Conservation (phyloP, 2,888 invertebrate genomes). For the Eugnorisma glareosa region DNA sequence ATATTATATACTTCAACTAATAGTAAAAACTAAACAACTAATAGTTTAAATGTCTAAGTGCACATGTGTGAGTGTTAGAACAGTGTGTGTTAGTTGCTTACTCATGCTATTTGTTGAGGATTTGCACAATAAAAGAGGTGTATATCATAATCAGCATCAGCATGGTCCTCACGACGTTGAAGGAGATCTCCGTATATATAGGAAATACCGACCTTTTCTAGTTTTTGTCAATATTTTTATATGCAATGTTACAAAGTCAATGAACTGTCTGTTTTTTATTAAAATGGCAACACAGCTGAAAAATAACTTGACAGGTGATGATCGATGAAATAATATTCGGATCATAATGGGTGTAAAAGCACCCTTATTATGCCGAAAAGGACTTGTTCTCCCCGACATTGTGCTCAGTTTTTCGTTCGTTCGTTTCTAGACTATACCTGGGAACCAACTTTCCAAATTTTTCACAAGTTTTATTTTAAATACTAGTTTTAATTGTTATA, state of each 20-base stretch:
- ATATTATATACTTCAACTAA: constrained; percentile 8
- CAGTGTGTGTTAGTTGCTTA: constrained; percentile 64
- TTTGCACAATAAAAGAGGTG: constrained; percentile 31
- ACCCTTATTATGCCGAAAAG: too few relatives aligned
- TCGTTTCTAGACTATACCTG: too few relatives aligned
- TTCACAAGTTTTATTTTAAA: too few relatives aligned
- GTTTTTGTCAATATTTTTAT: neutral
- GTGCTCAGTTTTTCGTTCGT: too few relatives aligned
- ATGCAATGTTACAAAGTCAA: neutral
- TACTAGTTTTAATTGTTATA: too few relatives aligned
- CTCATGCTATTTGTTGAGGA: constrained; percentile 49
- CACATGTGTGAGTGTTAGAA: constrained; percentile 61
- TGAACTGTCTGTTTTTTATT: neutral
- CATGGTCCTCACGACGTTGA: neutral
- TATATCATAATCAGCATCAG: too few relatives aligned
- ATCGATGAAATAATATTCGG: neutral
- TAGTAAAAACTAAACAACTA: too few relatives aligned
- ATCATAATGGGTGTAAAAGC: too few relatives aligned
- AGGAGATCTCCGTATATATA: neutral
- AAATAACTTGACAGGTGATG: neutral
- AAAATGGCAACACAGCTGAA: neutral
- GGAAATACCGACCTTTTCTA: neutral
- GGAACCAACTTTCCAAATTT: too few relatives aligned
- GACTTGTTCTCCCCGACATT: too few relatives aligned
- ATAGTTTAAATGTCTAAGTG: too few relatives aligned